Evolutionary conservation across 2,113 vertebrate genomes (phyloP).

Genomic region (Orthonyx spaldingii): DNA sequence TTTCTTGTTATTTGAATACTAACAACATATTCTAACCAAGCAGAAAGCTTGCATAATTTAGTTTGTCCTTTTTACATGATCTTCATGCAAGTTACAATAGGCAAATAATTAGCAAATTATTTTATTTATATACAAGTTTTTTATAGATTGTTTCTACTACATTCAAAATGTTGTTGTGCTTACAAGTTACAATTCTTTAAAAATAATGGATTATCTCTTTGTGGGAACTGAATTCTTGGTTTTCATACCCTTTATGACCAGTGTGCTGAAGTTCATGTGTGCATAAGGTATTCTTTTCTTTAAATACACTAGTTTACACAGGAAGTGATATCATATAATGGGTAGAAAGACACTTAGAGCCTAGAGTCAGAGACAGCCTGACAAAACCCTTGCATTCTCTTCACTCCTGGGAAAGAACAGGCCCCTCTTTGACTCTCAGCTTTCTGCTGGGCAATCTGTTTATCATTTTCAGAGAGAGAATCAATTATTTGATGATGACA

Average conservation of each 20-base stretch:
- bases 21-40: background rate
- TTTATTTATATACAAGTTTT: background rate
- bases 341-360: background rate
- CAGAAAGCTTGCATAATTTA: background rate
- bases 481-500: background rate
- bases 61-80: background rate
- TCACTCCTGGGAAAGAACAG: background rate
- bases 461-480: background rate
- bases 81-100: background rate
- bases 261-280: background rate
- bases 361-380: background rate
- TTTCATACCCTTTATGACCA: background rate
- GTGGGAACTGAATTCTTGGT: background rate
- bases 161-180: background rate
- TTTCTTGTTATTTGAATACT: background rate
- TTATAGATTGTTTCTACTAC: background rate
- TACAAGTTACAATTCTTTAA: background rate
- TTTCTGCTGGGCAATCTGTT: background rate
- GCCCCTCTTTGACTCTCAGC: fast-evolving
- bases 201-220: background rate
- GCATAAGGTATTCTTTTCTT: background rate
- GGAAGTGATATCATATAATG: background rate
- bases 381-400: background rate
- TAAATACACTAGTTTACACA: background rate
- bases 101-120: background rate